Percentiles rank a stretch among this genome's conserved stretches.
These are phyloP conservation scores for Leptinotarsa texana DNA, from an alignment of 1,140 invertebrate genomes.

Conservation along the genomic window DNA sequence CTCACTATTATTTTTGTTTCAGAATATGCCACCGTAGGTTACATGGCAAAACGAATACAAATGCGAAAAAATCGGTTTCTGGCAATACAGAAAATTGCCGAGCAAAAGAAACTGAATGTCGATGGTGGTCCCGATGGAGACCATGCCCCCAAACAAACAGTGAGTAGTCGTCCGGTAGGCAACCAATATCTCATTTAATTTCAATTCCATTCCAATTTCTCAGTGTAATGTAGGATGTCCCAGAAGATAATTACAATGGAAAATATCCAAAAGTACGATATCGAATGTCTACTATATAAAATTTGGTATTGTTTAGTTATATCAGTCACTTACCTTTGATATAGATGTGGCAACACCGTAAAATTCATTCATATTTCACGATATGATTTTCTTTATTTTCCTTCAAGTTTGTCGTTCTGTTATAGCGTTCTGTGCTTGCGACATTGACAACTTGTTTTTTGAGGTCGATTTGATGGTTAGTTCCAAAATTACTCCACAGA, in stretches of 20 bases:
- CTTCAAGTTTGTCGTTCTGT: not conserved
- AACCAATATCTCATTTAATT: conserved; percentile 24
- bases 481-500: no score
- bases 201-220: not conserved
- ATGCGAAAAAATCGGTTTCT: conserved; percentile 90
- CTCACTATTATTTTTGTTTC: conserved; percentile 37
- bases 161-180: conserved; percentile 63
- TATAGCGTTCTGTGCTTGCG: no score
- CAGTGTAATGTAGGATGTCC: no score
- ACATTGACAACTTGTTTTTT: no score
- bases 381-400: not conserved
- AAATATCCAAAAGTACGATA: not conserved
- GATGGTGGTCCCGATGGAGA: conserved; percentile 69
- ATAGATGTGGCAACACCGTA: no score
- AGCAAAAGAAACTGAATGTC: conserved; percentile 81
- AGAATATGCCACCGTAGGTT: conserved; percentile 94
- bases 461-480: no score
- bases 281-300: not conserved
- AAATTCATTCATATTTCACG: no score
- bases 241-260: no score
- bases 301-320: no score
- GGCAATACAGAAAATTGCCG: conserved; percentile 85
- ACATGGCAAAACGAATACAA: conserved; percentile 93
- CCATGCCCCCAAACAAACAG: conserved; percentile 76
- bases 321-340: no score